Conservation (phyloP, 2,113 vertebrate species). For the Dromas ardeola region DNA sequence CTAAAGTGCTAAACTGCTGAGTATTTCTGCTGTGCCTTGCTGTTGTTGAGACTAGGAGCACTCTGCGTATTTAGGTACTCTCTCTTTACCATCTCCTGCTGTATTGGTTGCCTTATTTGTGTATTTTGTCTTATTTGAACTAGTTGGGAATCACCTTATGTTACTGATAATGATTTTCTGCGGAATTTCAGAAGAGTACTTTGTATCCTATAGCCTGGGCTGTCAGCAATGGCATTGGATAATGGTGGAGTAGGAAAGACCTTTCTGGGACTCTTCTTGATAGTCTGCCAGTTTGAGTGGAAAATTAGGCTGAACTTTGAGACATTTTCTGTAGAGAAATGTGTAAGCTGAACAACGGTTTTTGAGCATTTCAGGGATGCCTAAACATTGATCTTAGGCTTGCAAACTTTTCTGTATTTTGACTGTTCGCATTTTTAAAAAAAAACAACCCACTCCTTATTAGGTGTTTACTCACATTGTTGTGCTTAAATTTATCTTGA, state of each 20-base stretch:
- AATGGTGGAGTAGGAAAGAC: neutral
- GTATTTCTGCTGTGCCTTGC: neutral
- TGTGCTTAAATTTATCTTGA: neutral
- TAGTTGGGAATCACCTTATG: neutral
- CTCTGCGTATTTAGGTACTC: neutral
- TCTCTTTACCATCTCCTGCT: neutral
- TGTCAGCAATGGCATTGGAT: neutral
- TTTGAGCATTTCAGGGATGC: neutral
- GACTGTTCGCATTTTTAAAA: neutral
- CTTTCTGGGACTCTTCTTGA: neutral
- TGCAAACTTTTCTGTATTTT: neutral
- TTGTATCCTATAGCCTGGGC: neutral
- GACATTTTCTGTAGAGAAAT: neutral
- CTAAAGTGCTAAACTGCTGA: neutral
- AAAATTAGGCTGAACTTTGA: neutral
- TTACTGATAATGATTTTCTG: neutral
- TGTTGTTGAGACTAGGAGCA: neutral
- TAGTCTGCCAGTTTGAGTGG: neutral
- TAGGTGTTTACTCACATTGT: neutral
- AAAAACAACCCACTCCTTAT: neutral
- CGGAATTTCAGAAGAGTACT: neutral
- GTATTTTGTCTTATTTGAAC: neutral
- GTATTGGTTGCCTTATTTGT: neutral
- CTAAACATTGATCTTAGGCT: neutral
- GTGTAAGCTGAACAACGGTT: accelerated